Conservation (phyloP, 1,140 invertebrate genomes). For the Caenorhabditis latens region DNA sequence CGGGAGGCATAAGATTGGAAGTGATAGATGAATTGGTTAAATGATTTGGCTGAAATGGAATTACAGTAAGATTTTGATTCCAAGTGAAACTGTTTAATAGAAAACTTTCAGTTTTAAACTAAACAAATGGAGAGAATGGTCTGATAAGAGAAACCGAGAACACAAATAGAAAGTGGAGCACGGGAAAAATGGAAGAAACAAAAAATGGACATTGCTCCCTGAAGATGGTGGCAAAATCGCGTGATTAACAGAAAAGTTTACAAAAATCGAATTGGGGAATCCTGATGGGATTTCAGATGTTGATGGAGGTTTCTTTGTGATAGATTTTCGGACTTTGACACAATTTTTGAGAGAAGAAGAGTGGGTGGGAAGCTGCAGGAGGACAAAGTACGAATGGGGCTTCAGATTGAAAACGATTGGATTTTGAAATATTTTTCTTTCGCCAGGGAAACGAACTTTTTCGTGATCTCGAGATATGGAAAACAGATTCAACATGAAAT, state of each 20-base stretch:
- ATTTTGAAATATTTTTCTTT: not conserved
- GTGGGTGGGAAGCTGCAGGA: not conserved
- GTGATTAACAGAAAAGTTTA: not conserved
- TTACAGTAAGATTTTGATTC: not conserved
- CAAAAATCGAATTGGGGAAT: too few species aligned
- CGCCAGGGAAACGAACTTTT: not conserved
- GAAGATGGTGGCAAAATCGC: not conserved
- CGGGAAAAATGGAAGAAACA: not conserved
- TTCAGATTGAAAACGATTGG: not conserved
- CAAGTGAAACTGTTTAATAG: not conserved
- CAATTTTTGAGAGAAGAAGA: not conserved
- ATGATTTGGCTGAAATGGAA: not conserved
- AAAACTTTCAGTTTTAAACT: not conserved
- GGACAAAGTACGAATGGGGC: not conserved
- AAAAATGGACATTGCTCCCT: slow-evolving; percentile 39
- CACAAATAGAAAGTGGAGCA: not conserved
- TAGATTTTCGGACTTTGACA: not conserved
- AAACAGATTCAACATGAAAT: too few species aligned
- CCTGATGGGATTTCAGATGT: not conserved
- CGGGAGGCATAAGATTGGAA: slow-evolving; percentile 17
- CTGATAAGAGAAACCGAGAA: slow-evolving; percentile 5
- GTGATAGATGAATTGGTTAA: not conserved
- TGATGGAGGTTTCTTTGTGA: not conserved
- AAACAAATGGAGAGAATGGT: not conserved
- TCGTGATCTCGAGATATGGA: too few species aligned